Percentiles rank a stretch among this genome's conserved stretches.
phyloP scores from a whole-genome alignment of 1,140 invertebrate species.

The Zaprionus inermis region DNA sequence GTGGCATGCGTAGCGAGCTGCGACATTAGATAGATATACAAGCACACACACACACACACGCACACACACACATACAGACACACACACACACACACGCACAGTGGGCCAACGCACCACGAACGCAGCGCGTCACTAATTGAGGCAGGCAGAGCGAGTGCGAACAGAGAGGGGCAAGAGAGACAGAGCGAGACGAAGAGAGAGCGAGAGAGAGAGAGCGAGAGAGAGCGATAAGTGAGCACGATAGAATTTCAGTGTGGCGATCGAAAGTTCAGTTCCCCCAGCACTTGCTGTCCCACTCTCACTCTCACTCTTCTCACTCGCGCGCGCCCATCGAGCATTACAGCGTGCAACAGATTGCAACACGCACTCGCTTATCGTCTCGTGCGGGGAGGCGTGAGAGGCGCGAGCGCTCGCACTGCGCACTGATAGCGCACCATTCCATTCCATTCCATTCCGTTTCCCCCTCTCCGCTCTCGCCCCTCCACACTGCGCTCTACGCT shows the following conservation, averaged over 20 bases:
- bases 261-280: conserved; percentile 52
- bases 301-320: neutral
- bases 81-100: conserved; percentile 13
- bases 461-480: too few species aligned
- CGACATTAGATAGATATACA: conserved; percentile 45
- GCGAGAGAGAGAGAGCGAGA: neutral
- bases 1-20: conserved; percentile 47
- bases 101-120: conserved; percentile 56
- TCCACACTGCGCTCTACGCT: neutral
- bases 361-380: conserved; percentile 39
- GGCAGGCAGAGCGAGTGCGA: conserved; percentile 1
- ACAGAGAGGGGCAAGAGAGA: neutral
- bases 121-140: conserved; percentile 43
- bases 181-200: neutral
- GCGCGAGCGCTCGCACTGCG: neutral
- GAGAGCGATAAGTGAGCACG: neutral
- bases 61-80: conserved; percentile 10
- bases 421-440: conserved; percentile 18
- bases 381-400: too few species aligned
- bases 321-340: conserved; percentile 6
- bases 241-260: conserved; percentile 49
- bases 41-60: conserved; percentile 2
- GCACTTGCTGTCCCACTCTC: neutral
- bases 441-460: neutral
- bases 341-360: conserved; percentile 42